Conservation (phyloP, 2,113 vertebrate species). For the Ellobius talpinus region DNA sequence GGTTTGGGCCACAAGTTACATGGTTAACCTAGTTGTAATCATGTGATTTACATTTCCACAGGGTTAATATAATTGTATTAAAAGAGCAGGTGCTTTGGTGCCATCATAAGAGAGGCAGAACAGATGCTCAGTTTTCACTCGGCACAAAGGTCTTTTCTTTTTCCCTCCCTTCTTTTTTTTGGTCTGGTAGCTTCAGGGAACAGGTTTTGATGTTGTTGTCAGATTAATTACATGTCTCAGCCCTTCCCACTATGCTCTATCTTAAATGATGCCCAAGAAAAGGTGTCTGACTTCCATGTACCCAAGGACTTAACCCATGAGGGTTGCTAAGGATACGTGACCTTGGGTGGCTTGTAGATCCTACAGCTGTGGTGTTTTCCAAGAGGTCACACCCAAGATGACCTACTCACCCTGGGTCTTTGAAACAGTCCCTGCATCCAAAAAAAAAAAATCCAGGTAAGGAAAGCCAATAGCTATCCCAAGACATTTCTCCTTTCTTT, state of each 20-base stretch:
- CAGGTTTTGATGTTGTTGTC: constrained; percentile 31
- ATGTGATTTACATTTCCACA: constrained; percentile 4
- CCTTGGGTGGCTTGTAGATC: background rate
- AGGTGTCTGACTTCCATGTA: background rate
- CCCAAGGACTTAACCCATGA: background rate
- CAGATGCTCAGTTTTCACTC: constrained; percentile 56
- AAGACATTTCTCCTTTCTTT: constrained; percentile 30
- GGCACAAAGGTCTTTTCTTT: constrained; percentile 10
- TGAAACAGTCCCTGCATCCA: background rate
- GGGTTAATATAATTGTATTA: constrained; percentile 58
- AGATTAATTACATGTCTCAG: constrained; percentile 23
- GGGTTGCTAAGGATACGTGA: background rate
- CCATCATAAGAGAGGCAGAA: constrained; percentile 42
- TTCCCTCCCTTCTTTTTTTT: background rate
- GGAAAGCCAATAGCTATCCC: constrained; percentile 28
- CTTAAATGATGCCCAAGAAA: background rate
- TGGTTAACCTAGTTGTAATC: constrained; percentile 37
- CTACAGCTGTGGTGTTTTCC: background rate
- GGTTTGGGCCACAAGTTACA: constrained; percentile 38
- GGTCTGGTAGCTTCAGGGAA: background rate
- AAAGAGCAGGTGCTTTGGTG: constrained; percentile 51
- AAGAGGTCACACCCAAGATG: background rate
- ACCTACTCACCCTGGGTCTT: background rate
- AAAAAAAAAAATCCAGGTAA: constrained; percentile 45
- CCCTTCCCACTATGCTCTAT: constrained; percentile 7